These are phyloP conservation scores for Pseudeuparius sepicola DNA, from an alignment of 2,888 invertebrate genomes.

Conservation along the genomic window DNA sequence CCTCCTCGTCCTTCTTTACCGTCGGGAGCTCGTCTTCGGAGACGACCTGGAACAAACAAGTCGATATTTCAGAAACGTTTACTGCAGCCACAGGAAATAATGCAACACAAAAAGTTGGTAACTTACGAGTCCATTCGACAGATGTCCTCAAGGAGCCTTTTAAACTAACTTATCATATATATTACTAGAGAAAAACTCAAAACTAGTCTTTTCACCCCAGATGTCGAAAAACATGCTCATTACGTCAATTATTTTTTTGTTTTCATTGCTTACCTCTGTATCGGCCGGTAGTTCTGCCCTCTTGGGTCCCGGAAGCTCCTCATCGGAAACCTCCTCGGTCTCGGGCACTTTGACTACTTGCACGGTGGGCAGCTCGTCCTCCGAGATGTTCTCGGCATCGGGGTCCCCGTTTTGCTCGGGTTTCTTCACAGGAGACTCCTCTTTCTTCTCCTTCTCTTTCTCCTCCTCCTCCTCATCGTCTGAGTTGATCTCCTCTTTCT, in stretches of 20 bases:
- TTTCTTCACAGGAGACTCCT: no score
- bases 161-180: no score
- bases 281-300: conserved; percentile 61
- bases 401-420: conserved; percentile 53
- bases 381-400: conserved; percentile 77
- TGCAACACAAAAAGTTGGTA: no score
- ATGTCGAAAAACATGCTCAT: no score
- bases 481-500: neutral
- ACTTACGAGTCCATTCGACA: no score
- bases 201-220: no score
- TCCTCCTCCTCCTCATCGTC: neutral
- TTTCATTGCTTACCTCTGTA: conserved; percentile 53
- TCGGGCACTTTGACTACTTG: conserved; percentile 69
- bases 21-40: conserved; percentile 75
- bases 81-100: neutral
- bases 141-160: no score
- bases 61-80: neutral
- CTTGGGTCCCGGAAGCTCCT: conserved; percentile 63
- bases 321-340: conserved; percentile 74
- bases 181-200: no score
- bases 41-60: conserved; percentile 38
- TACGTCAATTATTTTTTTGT: no score
- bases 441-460: no score
- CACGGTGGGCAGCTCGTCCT: conserved; percentile 68
- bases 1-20: conserved; percentile 32